A percentile compares a stretch with the other conserved stretches of the same genome.
Evolutionary conservation across 1,140 invertebrate genomes (phyloP).

Genomic region (Magallana ariakensis): DNA sequence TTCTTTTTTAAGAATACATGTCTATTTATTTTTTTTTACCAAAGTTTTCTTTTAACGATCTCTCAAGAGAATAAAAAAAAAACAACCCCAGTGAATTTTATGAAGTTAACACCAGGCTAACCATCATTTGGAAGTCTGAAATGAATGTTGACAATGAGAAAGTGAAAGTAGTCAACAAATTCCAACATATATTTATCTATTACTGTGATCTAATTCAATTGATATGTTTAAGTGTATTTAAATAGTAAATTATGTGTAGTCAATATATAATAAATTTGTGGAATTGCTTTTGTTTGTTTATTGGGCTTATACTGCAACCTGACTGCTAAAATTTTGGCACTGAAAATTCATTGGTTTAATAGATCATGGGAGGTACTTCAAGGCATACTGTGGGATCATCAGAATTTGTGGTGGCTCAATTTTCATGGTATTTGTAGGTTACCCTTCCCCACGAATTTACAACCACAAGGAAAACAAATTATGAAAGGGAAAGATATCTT

Average conservation of each 20-base stretch:
- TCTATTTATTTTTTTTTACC: not conserved
- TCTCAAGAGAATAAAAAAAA: too few species aligned
- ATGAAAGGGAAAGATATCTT: too few species aligned
- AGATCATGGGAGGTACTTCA: too few species aligned
- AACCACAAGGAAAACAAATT: too few species aligned
- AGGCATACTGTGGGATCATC: too few species aligned
- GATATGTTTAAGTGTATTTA: slow-evolving; percentile 22
- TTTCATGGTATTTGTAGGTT: too few species aligned
- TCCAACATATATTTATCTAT: slow-evolving; percentile 11
- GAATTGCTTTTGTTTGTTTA: slow-evolving; percentile 23
- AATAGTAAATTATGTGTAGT: slow-evolving; percentile 28
- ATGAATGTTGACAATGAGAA: slow-evolving; percentile 7
- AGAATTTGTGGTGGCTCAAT: too few species aligned
- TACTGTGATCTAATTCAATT: not conserved
- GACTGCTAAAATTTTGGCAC: too few species aligned
- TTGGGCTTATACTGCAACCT: not conserved
- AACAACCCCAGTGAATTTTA: not conserved
- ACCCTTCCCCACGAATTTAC: too few species aligned
- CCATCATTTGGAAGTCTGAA: slow-evolving; percentile 16
- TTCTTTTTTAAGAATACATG: not conserved
- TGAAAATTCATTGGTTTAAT: too few species aligned
- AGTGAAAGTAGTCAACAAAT: slow-evolving; percentile 20
- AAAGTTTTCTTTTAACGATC: not conserved
- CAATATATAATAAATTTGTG: slow-evolving; percentile 31
- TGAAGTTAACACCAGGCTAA: slow-evolving; percentile 1